These are phyloP conservation scores for Murina feae DNA, from an alignment of 2,113 vertebrate genomes.

Conservation along the genomic window DNA sequence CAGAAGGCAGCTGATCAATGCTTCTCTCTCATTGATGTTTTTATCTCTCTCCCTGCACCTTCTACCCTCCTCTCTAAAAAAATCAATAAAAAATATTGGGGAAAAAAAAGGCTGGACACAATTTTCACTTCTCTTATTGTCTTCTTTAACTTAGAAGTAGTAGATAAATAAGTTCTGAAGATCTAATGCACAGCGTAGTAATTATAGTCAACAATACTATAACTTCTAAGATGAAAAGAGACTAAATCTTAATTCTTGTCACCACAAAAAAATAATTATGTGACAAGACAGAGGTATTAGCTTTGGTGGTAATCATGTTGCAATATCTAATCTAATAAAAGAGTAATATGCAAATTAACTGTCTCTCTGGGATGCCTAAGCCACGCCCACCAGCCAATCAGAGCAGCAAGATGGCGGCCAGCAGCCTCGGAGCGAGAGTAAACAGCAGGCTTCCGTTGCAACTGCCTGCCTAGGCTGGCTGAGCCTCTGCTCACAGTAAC, in stretches of 20 bases:
- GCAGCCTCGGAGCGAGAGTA: no score
- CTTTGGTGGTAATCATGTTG: not conserved
- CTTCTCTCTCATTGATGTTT: not conserved
- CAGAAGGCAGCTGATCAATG: no score
- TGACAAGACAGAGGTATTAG: not conserved
- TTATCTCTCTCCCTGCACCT: not conserved
- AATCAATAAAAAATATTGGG: no score
- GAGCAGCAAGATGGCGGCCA: no score
- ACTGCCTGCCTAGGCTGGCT: no score
- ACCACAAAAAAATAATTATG: not conserved
- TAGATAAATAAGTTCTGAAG: not conserved
- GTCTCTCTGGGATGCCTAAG: no score
- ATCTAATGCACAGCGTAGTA: not conserved
- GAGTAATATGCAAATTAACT: no score
- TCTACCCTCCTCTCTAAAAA: no score
- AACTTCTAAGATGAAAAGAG: slow-evolving; percentile 4
- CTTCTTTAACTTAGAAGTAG: not conserved
- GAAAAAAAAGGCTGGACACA: not conserved
- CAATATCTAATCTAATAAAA: no score
- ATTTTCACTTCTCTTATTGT: not conserved
- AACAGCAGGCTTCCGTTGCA: no score
- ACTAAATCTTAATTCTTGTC: not conserved
- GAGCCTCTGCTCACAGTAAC: no score
- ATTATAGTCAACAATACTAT: not conserved
- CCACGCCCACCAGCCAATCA: no score